These are phyloP conservation scores for Agonopterix arenella DNA, from an alignment of 2,888 invertebrate genomes.

Conservation along the genomic window DNA sequence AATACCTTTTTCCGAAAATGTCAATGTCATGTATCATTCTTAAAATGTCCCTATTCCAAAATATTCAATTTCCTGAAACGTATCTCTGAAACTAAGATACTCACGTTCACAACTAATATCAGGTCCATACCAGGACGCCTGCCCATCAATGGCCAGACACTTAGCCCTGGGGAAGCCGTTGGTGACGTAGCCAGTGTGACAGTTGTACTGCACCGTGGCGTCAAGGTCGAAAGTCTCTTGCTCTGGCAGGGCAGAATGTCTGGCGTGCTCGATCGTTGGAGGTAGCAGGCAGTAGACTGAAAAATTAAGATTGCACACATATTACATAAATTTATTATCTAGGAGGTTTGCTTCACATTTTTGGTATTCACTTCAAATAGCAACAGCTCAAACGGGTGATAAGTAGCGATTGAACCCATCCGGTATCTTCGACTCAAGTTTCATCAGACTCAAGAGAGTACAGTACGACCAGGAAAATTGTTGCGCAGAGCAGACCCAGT, in stretches of 20 bases:
- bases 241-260: conserved; percentile 91
- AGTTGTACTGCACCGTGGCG: conserved; percentile 93
- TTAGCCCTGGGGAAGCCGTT: conserved; percentile 95
- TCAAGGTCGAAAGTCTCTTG: conserved; percentile 94
- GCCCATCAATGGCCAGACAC: conserved; percentile 92
- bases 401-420: no score
- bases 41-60: no score
- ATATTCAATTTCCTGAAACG: no score
- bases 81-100: conserved; percentile 31
- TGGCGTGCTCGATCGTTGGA: conserved; percentile 89
- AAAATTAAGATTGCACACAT: conserved; percentile 2
- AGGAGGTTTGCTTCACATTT: no score
- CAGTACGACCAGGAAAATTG: no score
- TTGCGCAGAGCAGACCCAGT: no score
- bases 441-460: no score
- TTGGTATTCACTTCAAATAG: no score
- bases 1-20: no score
- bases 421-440: no score
- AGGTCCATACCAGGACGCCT: conserved; percentile 98
- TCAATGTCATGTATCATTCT: no score
- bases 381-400: no score
- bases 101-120: conserved; percentile 97
- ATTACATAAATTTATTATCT: background rate
- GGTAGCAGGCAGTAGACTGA: conserved; percentile 92
- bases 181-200: conserved; percentile 95